Evolutionary conservation across 2,888 invertebrate species (phyloP).

Genomic region (Drosophila diplacantha): DNA sequence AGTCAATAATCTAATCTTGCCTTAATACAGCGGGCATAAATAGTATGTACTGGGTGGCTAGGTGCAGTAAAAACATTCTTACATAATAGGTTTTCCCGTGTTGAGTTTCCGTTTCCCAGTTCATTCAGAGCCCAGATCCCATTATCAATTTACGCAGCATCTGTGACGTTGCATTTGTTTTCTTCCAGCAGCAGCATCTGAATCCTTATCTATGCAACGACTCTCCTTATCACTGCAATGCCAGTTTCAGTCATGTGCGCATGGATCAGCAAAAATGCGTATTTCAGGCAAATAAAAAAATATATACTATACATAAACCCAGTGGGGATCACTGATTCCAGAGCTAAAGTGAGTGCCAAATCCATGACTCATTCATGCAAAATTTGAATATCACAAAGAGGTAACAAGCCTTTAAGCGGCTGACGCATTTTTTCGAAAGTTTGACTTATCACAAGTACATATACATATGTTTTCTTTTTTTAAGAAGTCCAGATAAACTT

Average conservation of each 20-base stretch:
- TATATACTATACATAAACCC: not conserved
- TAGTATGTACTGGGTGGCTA: conserved; percentile 4
- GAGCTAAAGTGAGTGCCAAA: conserved; percentile 2
- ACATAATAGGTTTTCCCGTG: not conserved
- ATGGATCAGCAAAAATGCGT: conserved; percentile 23
- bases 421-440: conserved; percentile 12
- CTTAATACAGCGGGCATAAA: conserved; percentile 18
- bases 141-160: conserved; percentile 26
- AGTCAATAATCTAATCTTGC: conserved; percentile 27
- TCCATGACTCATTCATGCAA: conserved; percentile 6
- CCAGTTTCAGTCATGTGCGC: conserved; percentile 7
- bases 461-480: not conserved
- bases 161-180: conserved; percentile 14
- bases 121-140: not conserved
- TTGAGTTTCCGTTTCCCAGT: not conserved
- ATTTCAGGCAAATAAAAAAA: not conserved
- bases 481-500: not conserved
- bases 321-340: not conserved
- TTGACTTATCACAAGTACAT: conserved; percentile 3
- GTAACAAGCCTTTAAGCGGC: conserved; percentile 1
- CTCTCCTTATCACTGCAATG: conserved; percentile 22
- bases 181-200: not conserved
- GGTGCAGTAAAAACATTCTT: conserved; percentile 22
- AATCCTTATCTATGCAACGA: not conserved
- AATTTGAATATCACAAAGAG: conserved; percentile 3